phyloP scores from a whole-genome alignment of 2,888 invertebrate species.

The Spodoptera picta region DNA sequence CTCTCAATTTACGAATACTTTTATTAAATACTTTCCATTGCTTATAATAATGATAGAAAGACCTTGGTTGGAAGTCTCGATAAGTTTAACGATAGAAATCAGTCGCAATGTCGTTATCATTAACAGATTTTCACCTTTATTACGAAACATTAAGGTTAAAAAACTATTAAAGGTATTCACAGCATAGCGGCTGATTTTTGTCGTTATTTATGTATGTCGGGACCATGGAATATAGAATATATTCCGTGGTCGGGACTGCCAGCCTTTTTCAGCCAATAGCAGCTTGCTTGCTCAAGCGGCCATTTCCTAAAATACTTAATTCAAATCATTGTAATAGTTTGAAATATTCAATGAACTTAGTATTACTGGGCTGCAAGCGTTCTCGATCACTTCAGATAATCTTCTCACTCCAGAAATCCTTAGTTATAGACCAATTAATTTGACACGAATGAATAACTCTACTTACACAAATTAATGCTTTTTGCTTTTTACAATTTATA shows the following conservation, averaged over 20 bases:
- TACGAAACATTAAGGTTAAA: no score
- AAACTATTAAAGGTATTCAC: no score
- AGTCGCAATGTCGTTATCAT: no score
- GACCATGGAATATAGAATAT: no score
- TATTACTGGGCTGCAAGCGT: constrained; percentile 32
- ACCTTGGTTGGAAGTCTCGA: constrained; percentile 5
- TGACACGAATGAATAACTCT: constrained; percentile 53
- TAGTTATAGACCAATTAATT: constrained; percentile 51
- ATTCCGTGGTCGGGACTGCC: no score
- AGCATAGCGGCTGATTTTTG: no score
- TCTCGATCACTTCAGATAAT: constrained; percentile 38
- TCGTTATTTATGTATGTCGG: no score
- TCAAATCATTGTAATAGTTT: constrained; percentile 29
- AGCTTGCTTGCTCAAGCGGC: constrained; percentile 37
- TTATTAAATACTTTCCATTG: constrained; percentile 52
- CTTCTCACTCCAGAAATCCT: constrained; percentile 34
- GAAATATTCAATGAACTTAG: constrained; percentile 33
- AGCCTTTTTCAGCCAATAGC: constrained; percentile 2
- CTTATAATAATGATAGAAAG: constrained; percentile 49
- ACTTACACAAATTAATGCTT: constrained; percentile 33
- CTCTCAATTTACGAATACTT: constrained; percentile 57
- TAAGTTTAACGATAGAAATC: no score
- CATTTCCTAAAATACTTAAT: constrained; percentile 24
- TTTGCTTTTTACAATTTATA: constrained; percentile 27
- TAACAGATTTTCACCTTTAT: no score